Conservation (phyloP, 2,888 invertebrate species). For the Achlya flavicornis region DNA sequence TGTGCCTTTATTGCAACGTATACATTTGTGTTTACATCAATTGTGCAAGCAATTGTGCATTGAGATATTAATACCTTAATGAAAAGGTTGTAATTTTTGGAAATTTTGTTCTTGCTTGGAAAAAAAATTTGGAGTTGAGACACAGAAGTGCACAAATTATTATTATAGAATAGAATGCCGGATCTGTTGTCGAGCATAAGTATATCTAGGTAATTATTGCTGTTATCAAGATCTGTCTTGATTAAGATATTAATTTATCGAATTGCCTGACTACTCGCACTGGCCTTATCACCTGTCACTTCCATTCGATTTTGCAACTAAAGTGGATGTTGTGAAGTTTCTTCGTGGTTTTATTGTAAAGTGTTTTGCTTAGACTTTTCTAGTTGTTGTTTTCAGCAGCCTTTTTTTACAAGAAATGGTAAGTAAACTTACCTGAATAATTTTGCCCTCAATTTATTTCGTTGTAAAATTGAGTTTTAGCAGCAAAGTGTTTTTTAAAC, state of each 20-base stretch:
- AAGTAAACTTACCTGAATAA: background rate
- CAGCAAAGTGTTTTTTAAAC: background rate
- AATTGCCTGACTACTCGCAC: conserved; percentile 47
- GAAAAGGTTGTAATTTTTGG: too few relatives aligned
- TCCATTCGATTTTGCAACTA: conserved; percentile 57
- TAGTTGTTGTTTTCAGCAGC: background rate
- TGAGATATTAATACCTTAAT: too few relatives aligned
- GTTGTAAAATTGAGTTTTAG: background rate
- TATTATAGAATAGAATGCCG: background rate
- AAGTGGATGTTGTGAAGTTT: conserved; percentile 50
- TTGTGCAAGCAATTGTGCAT: background rate
- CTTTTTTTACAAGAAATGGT: conserved; percentile 1
- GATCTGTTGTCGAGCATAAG: conserved; percentile 3
- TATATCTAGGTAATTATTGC: background rate
- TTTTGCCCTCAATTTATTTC: background rate
- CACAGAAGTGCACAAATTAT: background rate
- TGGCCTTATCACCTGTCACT: conserved; percentile 51
- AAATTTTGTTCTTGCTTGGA: too few relatives aligned
- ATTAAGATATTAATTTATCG: conserved; percentile 64
- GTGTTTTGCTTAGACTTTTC: background rate
- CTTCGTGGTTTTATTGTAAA: conserved; percentile 1
- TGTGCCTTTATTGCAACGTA: background rate
- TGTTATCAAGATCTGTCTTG: conserved; percentile 49
- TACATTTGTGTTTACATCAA: background rate
- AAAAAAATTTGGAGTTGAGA: too few relatives aligned